Conservation (phyloP, 2,888 invertebrate species). For the Meghimatium bilineatum region DNA sequence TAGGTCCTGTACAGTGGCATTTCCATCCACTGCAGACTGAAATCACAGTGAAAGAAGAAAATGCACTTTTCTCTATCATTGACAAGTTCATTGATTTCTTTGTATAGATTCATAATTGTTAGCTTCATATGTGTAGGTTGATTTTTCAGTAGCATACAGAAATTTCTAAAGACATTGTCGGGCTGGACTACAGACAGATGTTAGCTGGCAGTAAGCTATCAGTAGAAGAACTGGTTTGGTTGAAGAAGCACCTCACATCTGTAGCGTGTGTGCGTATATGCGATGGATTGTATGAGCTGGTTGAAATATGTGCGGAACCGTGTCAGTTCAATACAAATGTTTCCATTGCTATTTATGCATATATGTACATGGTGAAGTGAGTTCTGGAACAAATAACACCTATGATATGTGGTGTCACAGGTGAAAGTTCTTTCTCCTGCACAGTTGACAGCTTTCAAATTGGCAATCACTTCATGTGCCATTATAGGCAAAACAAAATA, state of each 20-base stretch:
- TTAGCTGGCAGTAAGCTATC: constrained; percentile 19
- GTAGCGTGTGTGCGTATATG: constrained; percentile 27
- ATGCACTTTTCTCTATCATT: too few species aligned
- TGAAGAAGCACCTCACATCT: constrained; percentile 32
- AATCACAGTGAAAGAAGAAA: too few species aligned
- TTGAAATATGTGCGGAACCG: background rate
- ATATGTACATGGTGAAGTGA: constrained; percentile 1
- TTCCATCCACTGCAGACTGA: too few species aligned
- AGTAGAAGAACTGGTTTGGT: constrained; percentile 23
- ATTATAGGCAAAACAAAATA: constrained; percentile 4
- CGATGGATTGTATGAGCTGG: constrained; percentile 21
- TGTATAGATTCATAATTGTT: too few species aligned
- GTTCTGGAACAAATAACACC: constrained; percentile 12
- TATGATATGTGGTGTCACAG: constrained; percentile 19
- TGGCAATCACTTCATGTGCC: background rate
- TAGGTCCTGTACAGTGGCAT: too few species aligned
- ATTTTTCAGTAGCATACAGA: too few species aligned
- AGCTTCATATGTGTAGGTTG: too few species aligned
- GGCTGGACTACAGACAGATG: background rate
- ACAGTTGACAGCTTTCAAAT: background rate
- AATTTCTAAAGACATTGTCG: background rate
- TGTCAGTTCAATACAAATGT: background rate
- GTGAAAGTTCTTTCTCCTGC: constrained; percentile 15
- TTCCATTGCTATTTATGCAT: constrained; percentile 19
- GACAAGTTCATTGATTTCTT: too few species aligned